Percentiles rank a stretch among this genome's conserved stretches.
Conservation (phyloP, 2,888 invertebrate genomes). For the Furcula furcula region DNA sequence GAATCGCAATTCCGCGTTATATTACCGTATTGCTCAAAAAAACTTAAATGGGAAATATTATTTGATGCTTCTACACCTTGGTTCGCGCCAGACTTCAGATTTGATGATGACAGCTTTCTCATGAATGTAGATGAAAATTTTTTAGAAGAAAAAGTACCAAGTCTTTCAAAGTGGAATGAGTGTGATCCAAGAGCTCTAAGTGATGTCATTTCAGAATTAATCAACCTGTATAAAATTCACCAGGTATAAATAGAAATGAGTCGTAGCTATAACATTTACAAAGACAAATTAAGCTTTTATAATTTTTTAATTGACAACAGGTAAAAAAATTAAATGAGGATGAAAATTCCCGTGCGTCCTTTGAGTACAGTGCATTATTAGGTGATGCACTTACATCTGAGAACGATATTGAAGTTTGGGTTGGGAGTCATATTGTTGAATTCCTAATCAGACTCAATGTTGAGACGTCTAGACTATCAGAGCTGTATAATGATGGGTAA, state of each 20-base stretch:
- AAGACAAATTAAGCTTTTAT: conserved; percentile 3
- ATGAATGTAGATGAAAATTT: conserved; percentile 79
- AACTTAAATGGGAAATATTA: conserved; percentile 85
- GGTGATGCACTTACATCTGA: conserved; percentile 74
- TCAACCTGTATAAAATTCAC: conserved; percentile 82
- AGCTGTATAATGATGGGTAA: conserved; percentile 75
- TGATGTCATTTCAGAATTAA: conserved; percentile 83
- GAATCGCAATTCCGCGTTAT: conserved; percentile 83
- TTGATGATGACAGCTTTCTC: conserved; percentile 85
- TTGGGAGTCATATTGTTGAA: conserved; percentile 81
- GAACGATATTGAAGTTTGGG: conserved; percentile 85
- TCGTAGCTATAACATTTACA: too few relatives aligned
- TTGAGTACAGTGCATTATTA: conserved; percentile 84
- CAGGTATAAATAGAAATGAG: too few relatives aligned
- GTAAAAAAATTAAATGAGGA: conserved; percentile 73
- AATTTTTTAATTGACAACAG: conserved; percentile 36
- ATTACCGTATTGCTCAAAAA: conserved; percentile 86
- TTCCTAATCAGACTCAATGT: conserved; percentile 85
- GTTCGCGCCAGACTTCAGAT: conserved; percentile 88
- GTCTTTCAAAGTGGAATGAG: conserved; percentile 84
- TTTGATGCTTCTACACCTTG: conserved; percentile 84
- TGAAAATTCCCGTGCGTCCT: conserved; percentile 78
- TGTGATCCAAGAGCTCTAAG: conserved; percentile 81
- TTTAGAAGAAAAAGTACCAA: conserved; percentile 78
- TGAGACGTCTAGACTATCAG: conserved; percentile 83